These are phyloP conservation scores for Passer domesticus DNA, from an alignment of 2,113 vertebrate species.

Conservation along the genomic window DNA sequence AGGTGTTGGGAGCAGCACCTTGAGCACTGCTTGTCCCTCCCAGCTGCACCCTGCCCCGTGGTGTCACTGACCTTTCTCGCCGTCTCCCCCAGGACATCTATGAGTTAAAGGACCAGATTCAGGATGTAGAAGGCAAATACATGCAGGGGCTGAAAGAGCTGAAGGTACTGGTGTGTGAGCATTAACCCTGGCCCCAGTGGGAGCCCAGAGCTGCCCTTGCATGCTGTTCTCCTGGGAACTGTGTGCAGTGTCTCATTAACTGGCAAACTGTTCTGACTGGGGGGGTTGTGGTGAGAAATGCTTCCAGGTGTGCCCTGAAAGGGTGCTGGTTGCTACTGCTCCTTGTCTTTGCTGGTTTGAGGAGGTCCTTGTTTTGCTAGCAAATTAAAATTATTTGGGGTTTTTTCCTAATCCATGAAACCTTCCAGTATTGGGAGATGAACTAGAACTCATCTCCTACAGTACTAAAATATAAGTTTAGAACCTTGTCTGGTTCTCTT, in stretches of 20 bases:
- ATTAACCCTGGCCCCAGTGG: conserved; percentile 29
- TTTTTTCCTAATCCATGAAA: neutral
- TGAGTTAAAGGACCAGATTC: conserved; percentile 97
- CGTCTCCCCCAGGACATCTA: conserved; percentile 87
- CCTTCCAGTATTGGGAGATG: neutral
- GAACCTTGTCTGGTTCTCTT: neutral
- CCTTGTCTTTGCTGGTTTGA: neutral
- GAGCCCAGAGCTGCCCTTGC: neutral
- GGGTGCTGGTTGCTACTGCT: neutral
- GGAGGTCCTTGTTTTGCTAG: neutral
- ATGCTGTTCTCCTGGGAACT: neutral
- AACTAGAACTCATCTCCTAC: neutral
- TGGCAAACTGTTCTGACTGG: neutral
- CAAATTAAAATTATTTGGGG: neutral
- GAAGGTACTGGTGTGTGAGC: conserved; percentile 81
- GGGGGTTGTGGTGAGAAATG: neutral
- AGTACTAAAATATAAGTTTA: neutral
- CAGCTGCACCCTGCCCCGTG: fast-evolving
- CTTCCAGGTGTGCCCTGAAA: neutral
- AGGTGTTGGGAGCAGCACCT: neutral
- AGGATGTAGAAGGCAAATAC: conserved; percentile 93
- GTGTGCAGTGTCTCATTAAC: neutral
- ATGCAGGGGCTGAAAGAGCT: conserved; percentile 90
- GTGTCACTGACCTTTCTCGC: neutral
- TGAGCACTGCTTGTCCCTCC: neutral